phyloP scores from a whole-genome alignment of 2,888 invertebrate genomes.

The Volucella inflata region DNA sequence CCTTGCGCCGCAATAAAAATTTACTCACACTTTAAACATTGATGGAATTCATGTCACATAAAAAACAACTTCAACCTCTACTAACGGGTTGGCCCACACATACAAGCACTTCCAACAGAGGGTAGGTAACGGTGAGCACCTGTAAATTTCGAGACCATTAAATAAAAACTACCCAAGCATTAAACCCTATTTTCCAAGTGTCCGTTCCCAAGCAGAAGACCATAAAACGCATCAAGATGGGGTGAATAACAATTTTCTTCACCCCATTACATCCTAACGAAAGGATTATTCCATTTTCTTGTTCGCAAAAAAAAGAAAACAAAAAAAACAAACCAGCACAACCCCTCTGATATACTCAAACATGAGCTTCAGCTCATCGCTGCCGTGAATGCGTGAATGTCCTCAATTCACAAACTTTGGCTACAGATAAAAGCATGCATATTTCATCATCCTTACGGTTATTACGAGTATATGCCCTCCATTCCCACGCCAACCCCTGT shows the following conservation, averaged over 20 bases:
- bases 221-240: slow-evolving; percentile 73
- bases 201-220: slow-evolving; percentile 66
- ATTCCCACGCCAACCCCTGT: not conserved
- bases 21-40: slow-evolving; percentile 68
- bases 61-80: slow-evolving; percentile 23
- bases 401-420: slow-evolving; percentile 70
- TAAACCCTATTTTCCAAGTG: slow-evolving; percentile 72
- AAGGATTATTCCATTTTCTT: slow-evolving; percentile 69
- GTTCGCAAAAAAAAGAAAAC: slow-evolving; percentile 9
- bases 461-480: slow-evolving; percentile 62
- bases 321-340: not conserved
- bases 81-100: not conserved
- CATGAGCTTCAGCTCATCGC: slow-evolving; percentile 7
- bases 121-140: slow-evolving; percentile 49
- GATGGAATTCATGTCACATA: slow-evolving; percentile 67
- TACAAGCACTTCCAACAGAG: slow-evolving; percentile 13
- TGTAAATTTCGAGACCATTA: slow-evolving; percentile 74
- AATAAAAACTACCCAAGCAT: slow-evolving; percentile 71
- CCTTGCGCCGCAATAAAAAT: slow-evolving; percentile 56
- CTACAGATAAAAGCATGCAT: slow-evolving; percentile 68
- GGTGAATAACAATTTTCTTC: slow-evolving; percentile 75
- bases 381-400: slow-evolving; percentile 66
- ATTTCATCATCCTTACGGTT: slow-evolving; percentile 72
- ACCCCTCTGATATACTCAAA: not conserved
- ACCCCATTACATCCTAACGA: slow-evolving; percentile 73